Percentiles rank a stretch among this genome's conserved stretches.
These are phyloP conservation scores for Drosophila arawakana DNA, from an alignment of 1,140 invertebrate species.

Conservation along the genomic window DNA sequence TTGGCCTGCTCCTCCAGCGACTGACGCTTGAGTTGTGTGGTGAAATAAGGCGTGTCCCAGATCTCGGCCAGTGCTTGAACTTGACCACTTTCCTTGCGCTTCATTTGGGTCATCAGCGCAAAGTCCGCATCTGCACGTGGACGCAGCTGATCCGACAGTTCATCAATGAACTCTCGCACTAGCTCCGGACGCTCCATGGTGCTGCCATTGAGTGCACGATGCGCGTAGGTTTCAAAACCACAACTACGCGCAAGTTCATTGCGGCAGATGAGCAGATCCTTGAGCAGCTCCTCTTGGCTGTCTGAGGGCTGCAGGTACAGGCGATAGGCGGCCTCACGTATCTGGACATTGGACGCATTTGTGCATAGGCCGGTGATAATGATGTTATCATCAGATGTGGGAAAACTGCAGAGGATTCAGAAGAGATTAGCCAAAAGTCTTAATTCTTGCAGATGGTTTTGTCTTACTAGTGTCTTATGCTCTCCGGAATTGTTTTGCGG, in stretches of 20 bases:
- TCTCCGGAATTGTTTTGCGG: slow-evolving; percentile 88
- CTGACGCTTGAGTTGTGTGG: slow-evolving; percentile 89
- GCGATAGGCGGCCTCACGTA: slow-evolving; percentile 95
- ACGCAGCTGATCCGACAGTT: slow-evolving; percentile 89
- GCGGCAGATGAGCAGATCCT: slow-evolving; percentile 89
- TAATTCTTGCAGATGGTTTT: not conserved
- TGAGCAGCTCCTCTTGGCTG: slow-evolving; percentile 91
- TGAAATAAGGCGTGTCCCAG: slow-evolving; percentile 95
- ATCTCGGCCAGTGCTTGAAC: slow-evolving; percentile 86
- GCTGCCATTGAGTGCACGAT: slow-evolving; percentile 95
- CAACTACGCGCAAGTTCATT: slow-evolving; percentile 92
- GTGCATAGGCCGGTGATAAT: slow-evolving; percentile 91
- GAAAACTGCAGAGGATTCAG: slow-evolving; percentile 87
- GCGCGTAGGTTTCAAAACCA: slow-evolving; percentile 94
- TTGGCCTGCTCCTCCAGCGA: slow-evolving; percentile 88
- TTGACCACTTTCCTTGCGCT: slow-evolving; percentile 82
- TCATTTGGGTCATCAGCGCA: slow-evolving; percentile 90
- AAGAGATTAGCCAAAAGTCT: slow-evolving; percentile 5
- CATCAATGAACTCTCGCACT: slow-evolving; percentile 92
- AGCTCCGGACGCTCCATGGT: slow-evolving; percentile 92
- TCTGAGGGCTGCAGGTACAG: slow-evolving; percentile 93
- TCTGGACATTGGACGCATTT: slow-evolving; percentile 91
- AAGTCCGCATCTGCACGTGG: slow-evolving; percentile 89
- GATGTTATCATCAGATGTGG: slow-evolving; percentile 89
- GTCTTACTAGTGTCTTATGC: slow-evolving; percentile 90